Evolutionary conservation across 2,888 invertebrate genomes (phyloP).

Genomic region (Luperina testacea): DNA sequence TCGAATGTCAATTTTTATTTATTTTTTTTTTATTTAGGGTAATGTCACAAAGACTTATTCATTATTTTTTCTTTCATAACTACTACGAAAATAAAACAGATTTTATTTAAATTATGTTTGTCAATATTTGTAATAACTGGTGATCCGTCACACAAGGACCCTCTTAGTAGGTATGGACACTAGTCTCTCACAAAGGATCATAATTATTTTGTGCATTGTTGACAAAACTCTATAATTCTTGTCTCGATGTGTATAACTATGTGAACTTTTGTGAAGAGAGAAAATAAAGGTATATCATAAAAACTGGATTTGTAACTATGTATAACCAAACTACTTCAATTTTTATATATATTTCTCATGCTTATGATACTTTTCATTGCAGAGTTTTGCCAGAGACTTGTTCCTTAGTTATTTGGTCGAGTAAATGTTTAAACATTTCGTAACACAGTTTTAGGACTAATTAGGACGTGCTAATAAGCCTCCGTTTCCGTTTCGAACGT

Average conservation of each 20-base stretch:
- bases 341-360: neutral
- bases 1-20: too few species aligned
- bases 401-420: neutral
- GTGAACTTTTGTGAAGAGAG: neutral
- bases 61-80: neutral
- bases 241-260: neutral
- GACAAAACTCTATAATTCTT: neutral
- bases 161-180: too few species aligned
- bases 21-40: neutral
- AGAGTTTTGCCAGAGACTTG: neutral
- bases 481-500: neutral
- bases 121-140: neutral
- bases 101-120: neutral
- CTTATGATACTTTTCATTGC: neutral
- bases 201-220: too few species aligned
- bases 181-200: too few species aligned
- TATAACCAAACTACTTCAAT: neutral
- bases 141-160: neutral
- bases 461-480: slow-evolving; percentile 11
- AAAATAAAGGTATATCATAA: neutral
- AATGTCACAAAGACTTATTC: neutral
- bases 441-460: neutral
- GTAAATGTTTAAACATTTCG: neutral
- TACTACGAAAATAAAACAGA: neutral
- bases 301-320: neutral